These are phyloP conservation scores for Calonectris borealis DNA, from an alignment of 2,113 vertebrate species.

Conservation along the genomic window DNA sequence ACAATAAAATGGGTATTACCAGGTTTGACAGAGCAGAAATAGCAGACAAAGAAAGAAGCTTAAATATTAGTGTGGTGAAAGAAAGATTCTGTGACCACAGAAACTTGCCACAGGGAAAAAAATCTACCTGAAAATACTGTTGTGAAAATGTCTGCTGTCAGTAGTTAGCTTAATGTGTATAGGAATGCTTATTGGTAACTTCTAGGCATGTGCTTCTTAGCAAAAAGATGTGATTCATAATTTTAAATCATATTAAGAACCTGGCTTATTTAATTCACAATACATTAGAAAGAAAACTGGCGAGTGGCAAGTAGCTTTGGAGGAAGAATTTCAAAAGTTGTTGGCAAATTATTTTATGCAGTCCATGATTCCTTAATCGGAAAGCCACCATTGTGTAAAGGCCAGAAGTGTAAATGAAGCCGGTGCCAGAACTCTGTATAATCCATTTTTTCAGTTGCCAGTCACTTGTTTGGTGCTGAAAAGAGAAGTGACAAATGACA, in stretches of 20 bases:
- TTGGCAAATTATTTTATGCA: not conserved
- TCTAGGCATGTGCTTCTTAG: not conserved
- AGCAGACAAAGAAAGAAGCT: constrained; percentile 46
- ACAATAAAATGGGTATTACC: constrained; percentile 46
- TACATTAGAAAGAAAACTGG: not conserved
- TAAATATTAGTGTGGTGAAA: not conserved
- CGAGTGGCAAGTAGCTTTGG: not conserved
- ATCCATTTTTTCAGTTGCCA: not conserved
- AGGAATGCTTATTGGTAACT: not conserved
- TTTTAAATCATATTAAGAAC: not conserved
- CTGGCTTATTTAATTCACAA: not conserved
- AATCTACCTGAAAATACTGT: not conserved
- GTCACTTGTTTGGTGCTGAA: constrained; percentile 1
- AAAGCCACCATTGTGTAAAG: not conserved
- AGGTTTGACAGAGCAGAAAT: constrained; percentile 50
- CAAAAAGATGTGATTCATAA: not conserved
- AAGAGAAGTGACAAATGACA: not conserved
- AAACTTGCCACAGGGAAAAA: not conserved
- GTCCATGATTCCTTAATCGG: not conserved
- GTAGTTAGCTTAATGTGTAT: not conserved
- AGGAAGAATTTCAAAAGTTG: not conserved
- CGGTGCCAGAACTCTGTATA: not conserved
- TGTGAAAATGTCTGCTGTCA: not conserved
- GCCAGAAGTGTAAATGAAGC: not conserved
- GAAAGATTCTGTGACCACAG: not conserved